Evolutionary conservation across 2,888 invertebrate genomes (phyloP).

Genomic region (Macrophya alboannulata): DNA sequence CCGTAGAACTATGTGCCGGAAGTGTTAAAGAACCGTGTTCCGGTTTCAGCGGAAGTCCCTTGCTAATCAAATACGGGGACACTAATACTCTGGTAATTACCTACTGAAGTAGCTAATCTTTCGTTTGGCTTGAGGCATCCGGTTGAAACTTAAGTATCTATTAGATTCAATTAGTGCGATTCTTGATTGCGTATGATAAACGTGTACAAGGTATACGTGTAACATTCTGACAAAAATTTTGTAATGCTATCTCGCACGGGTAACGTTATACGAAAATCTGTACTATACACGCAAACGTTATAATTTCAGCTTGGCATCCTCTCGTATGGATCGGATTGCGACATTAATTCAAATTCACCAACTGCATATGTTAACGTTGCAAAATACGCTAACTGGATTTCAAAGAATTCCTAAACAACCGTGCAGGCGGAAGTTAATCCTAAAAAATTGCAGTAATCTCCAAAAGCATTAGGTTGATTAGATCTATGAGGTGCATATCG

Average conservation of each 20-base stretch:
- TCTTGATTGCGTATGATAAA: constrained; percentile 26
- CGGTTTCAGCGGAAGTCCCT: constrained; percentile 90
- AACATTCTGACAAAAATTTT: constrained; percentile 16
- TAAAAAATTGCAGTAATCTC: background rate
- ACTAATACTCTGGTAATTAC: constrained; percentile 84
- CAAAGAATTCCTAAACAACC: constrained; percentile 83
- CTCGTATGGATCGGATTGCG: constrained; percentile 91
- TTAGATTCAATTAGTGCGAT: constrained; percentile 14
- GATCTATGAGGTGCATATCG: background rate
- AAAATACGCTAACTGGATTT: constrained; percentile 89
- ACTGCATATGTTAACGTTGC: constrained; percentile 90
- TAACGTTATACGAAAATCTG: constrained; percentile 3
- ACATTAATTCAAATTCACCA: constrained; percentile 87
- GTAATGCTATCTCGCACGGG: background rate
- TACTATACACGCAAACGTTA: constrained; percentile 18
- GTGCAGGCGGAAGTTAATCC: background rate
- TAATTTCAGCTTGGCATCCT: constrained; percentile 87
- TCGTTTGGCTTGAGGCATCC: constrained; percentile 34
- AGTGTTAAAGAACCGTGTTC: constrained; percentile 89
- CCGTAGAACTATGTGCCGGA: constrained; percentile 87
- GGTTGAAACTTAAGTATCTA: constrained; percentile 20
- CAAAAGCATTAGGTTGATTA: background rate
- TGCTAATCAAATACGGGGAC: constrained; percentile 84
- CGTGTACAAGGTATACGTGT: background rate
- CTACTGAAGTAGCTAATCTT: constrained; percentile 45